These are phyloP conservation scores for Melanocharis versteri DNA, from an alignment of 2,113 vertebrate genomes.

Conservation along the genomic window DNA sequence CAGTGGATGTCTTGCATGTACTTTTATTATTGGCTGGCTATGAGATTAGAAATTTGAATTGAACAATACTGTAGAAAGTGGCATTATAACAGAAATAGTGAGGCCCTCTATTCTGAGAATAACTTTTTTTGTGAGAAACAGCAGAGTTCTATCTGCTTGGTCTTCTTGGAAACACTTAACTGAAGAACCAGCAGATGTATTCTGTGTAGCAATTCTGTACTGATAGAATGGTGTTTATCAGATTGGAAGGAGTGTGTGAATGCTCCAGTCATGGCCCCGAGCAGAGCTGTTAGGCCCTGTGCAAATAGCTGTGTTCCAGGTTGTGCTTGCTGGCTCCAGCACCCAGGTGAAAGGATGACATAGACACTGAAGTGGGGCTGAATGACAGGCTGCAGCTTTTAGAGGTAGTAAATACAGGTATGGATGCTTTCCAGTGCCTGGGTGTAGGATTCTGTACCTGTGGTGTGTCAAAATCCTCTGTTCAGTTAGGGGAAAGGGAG, in stretches of 20 bases:
- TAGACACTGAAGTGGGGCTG: background rate
- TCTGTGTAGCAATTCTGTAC: background rate
- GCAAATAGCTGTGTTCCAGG: background rate
- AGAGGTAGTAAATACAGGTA: background rate
- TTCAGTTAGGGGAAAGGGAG: background rate
- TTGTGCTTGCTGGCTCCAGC: background rate
- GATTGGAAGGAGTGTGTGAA: background rate
- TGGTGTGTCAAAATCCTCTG: background rate
- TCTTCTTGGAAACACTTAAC: background rate
- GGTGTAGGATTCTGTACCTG: background rate
- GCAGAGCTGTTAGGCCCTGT: background rate
- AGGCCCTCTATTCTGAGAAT: background rate
- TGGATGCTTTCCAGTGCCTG: background rate
- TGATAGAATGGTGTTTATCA: background rate
- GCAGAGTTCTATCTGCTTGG: background rate
- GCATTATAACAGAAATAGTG: background rate
- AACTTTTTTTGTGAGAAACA: background rate
- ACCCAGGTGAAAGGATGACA: constrained; percentile 19
- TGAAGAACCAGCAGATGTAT: background rate
- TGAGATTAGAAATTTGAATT: background rate
- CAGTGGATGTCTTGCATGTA: background rate
- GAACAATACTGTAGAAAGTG: background rate
- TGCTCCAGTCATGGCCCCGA: background rate
- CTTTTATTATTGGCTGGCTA: background rate
- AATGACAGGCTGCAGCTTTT: background rate